phyloP scores from a whole-genome alignment of 2,888 invertebrate genomes.

The Lepidonotus clava region DNA sequence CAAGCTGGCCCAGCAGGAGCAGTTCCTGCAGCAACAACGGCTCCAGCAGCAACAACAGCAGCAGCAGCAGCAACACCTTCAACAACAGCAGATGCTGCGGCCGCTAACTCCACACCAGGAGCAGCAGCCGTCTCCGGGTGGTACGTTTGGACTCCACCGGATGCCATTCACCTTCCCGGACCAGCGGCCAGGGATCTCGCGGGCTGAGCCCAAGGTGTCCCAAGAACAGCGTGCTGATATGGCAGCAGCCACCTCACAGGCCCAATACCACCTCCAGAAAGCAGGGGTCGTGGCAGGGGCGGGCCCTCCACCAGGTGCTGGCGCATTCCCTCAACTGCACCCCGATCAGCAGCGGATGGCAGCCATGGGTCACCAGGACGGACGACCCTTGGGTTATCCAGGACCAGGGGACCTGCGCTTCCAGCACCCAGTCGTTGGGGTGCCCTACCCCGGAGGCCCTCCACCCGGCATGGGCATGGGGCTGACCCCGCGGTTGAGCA shows the following conservation, averaged over 20 bases:
- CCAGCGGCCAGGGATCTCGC: constrained; percentile 81
- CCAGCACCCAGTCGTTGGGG: constrained; percentile 12
- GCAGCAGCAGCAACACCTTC: constrained; percentile 58
- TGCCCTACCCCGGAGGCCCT: not conserved
- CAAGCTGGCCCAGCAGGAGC: constrained; percentile 64
- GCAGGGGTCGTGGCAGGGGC: not conserved
- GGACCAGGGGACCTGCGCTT: constrained; percentile 43
- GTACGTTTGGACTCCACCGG: constrained; percentile 73
- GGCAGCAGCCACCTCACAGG: constrained; percentile 7
- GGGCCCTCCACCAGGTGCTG: not conserved
- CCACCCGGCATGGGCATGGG: constrained; percentile 19
- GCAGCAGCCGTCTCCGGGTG: constrained; percentile 57
- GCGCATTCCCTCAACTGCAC: constrained; percentile 83
- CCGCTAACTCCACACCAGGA: constrained; percentile 73
- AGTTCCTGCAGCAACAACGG: constrained; percentile 66
- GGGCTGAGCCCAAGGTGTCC: constrained; percentile 80
- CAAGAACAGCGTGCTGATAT: constrained; percentile 85
- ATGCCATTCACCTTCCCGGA: constrained; percentile 65
- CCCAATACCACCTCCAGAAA: not conserved
- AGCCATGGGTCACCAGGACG: constrained; percentile 46
- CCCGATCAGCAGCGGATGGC: constrained; percentile 23
- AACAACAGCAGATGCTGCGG: constrained; percentile 48
- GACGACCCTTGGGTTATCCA: not conserved
- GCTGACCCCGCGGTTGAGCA: constrained; percentile 63
- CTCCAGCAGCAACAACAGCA: constrained; percentile 68